phyloP scores from a whole-genome alignment of 1,140 invertebrate species.

The Drosophila sp. region DNA sequence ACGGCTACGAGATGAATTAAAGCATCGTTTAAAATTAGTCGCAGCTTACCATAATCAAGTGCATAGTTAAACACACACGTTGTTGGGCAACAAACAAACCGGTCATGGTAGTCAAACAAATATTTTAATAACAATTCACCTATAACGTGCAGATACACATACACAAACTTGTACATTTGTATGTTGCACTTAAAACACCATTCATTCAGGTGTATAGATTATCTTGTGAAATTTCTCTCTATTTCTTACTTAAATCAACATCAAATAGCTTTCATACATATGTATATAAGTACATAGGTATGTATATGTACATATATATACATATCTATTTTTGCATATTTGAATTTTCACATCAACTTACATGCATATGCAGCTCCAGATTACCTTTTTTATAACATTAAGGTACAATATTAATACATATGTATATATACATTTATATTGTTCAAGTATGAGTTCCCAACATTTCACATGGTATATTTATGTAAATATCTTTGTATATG shows the following conservation, averaged over 20 bases:
- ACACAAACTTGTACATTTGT: too few species aligned
- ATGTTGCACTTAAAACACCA: not conserved
- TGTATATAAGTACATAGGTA: not conserved
- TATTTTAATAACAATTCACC: not conserved
- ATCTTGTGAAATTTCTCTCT: too few species aligned
- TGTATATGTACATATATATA: not conserved
- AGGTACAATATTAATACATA: not conserved
- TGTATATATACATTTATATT: not conserved
- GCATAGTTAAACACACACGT: constrained; percentile 5
- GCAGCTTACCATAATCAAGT: constrained; percentile 16
- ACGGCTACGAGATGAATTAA: constrained; percentile 42
- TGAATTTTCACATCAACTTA: not conserved
- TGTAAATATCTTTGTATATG: not conserved
- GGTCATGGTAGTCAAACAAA: constrained; percentile 33
- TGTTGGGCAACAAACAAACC: constrained; percentile 18
- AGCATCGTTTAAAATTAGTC: constrained; percentile 9
- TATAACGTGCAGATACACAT: not conserved
- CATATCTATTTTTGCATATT: not conserved
- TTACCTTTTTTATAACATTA: too few species aligned
- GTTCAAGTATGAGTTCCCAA: too few species aligned
- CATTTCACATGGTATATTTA: too few species aligned
- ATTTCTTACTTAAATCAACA: not conserved
- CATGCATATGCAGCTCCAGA: not conserved
- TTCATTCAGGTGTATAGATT: too few species aligned
- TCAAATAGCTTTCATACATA: not conserved